Evolutionary conservation across 1,140 invertebrate species (phyloP).

Genomic region (Drosophila melanica): DNA sequence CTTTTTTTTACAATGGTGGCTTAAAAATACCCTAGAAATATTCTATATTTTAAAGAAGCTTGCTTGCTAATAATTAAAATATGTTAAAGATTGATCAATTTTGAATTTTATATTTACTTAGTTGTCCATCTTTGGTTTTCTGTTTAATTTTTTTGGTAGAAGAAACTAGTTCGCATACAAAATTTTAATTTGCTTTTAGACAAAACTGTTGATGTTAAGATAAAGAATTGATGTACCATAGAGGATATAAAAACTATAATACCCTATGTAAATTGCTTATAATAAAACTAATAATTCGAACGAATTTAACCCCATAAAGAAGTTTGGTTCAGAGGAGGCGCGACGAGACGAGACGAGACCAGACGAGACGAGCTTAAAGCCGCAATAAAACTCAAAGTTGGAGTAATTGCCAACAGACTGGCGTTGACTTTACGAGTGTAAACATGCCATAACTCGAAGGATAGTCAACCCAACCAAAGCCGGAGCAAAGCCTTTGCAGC

Average conservation of each 20-base stretch:
- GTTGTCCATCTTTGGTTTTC: too few species aligned
- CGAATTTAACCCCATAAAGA: not conserved
- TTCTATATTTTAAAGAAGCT: too few species aligned
- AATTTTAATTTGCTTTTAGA: too few species aligned
- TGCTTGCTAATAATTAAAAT: too few species aligned
- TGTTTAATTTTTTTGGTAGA: too few species aligned
- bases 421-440: constrained; percentile 49
- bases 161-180: too few species aligned
- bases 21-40: not conserved
- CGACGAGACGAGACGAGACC: constrained; percentile 15
- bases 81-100: not conserved
- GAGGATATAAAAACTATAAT: not conserved
- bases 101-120: not conserved
- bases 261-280: not conserved
- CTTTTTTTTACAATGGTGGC: not conserved
- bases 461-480: constrained; percentile 12
- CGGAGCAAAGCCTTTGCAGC: not conserved
- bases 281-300: too few species aligned
- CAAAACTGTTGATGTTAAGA: not conserved
- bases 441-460: constrained; percentile 64
- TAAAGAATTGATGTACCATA: too few species aligned
- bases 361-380: constrained; percentile 34
- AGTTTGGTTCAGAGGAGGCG: constrained; percentile 2
- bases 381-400: constrained; percentile 65
- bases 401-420: constrained; percentile 58